phyloP scores from a whole-genome alignment of 2,797 vertebrate species.

The Sebastes nivosus region DNA sequence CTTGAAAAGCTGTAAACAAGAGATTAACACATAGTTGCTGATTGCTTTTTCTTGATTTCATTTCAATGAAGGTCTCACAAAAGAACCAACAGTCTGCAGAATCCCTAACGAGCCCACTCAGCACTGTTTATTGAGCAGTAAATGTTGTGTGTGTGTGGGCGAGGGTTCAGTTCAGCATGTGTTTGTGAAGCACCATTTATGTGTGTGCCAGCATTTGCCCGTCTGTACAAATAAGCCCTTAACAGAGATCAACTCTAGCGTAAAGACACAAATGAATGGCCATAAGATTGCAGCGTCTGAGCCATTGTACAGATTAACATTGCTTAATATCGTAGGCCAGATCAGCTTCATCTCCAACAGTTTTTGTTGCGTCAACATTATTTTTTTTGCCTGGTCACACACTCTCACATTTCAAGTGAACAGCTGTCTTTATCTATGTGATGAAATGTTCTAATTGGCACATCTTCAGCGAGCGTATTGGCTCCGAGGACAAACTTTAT shows the following conservation, averaged over 20 bases:
- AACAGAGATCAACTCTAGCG: constrained; percentile 7
- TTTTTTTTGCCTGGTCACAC: constrained; percentile 26
- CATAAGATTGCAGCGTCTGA: constrained; percentile 19
- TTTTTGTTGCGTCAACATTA: constrained; percentile 42
- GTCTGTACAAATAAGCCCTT: constrained; percentile 8
- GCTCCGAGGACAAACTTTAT: constrained; percentile 38
- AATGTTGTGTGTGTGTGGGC: constrained; percentile 8
- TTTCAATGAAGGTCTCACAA: constrained; percentile 59
- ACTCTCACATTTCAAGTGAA: constrained; percentile 23
- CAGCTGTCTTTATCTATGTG: constrained; percentile 27
- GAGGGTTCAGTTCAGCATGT: neutral
- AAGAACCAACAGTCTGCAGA: constrained; percentile 64
- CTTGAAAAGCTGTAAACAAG: constrained; percentile 10
- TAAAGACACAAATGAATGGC: constrained; percentile 10
- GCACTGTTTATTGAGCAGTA: constrained; percentile 66
- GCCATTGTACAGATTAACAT: neutral
- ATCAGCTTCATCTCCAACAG: neutral
- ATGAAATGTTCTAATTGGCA: constrained; percentile 49
- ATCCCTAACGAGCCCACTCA: constrained; percentile 72
- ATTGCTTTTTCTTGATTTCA: constrained; percentile 60
- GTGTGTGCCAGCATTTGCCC: neutral
- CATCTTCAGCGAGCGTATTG: constrained; percentile 22
- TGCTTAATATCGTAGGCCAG: neutral
- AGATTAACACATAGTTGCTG: constrained; percentile 31
- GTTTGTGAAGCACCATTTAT: neutral